Evolutionary conservation across 2,797 vertebrate genomes (phyloP).

Genomic region (Ctenochaetus hawaiiensis): DNA sequence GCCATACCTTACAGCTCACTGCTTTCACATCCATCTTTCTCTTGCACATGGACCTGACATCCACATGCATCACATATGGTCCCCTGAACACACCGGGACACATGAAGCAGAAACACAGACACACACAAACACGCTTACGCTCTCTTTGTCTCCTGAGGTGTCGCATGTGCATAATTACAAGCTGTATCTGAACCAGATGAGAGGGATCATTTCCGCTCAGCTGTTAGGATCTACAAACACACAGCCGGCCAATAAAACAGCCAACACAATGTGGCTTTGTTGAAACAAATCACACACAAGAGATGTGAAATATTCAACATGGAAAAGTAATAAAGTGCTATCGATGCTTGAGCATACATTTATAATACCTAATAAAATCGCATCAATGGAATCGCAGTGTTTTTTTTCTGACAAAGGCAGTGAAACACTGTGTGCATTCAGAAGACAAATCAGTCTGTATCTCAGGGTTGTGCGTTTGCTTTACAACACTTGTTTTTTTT

Average conservation of each 20-base stretch:
- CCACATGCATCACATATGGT: background rate
- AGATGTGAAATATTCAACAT: background rate
- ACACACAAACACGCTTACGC: constrained; percentile 1
- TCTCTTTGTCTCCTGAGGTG: constrained; percentile 36
- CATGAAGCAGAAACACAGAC: background rate
- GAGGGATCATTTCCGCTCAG: constrained; percentile 32
- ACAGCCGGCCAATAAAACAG: constrained; percentile 19
- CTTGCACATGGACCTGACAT: constrained; percentile 20
- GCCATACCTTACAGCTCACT: constrained; percentile 1
- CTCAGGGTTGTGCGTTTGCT: constrained; percentile 3
- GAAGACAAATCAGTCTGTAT: constrained; percentile 8
- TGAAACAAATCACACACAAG: constrained; percentile 24
- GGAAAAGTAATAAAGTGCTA: constrained; percentile 22
- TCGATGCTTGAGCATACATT: constrained; percentile 3
- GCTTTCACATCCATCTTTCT: constrained; percentile 29
- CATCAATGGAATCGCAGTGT: background rate
- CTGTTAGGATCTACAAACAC: constrained; percentile 27
- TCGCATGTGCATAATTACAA: constrained; percentile 38
- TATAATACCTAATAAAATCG: constrained; percentile 7
- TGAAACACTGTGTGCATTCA: constrained; percentile 7
- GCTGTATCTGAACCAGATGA: constrained; percentile 51
- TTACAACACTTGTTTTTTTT: constrained; percentile 4
- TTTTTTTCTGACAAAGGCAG: background rate
- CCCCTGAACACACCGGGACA: constrained; percentile 9
- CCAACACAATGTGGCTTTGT: constrained; percentile 17